Evolutionary conservation across 2,888 invertebrate species (phyloP), one percentile per base, ranked within the genome.

Genomic region (Pandemis cinnamomeana): DNA sequence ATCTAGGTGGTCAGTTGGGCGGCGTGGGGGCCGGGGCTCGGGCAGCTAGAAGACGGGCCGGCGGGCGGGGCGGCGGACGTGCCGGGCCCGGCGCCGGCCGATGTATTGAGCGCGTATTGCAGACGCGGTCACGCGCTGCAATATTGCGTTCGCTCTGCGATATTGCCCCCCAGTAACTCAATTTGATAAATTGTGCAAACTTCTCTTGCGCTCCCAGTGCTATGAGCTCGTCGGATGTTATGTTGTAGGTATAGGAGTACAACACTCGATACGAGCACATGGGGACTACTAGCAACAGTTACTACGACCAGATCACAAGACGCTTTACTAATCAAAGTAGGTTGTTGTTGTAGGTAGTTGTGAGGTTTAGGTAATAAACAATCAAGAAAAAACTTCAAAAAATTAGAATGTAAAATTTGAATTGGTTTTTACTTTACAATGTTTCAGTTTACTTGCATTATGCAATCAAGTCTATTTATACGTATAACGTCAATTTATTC

Each of bases 101-200:
- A 93, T 93, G 94, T 94, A 94, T 94, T 91, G 94, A 94, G 93
- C 94, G 94, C 91, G 93, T 91, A 91, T 92, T 94, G 93, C 93
- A 93, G 94, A 92, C 92, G 93, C 92, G 93, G 93, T 93, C 94
- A 93, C 93, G 94, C 93, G 93, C 93, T 92, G 94, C 94, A 93
- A 93, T 93, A 93, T 93, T 94, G 93, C 93, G 93, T 93, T 89
- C 92, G 91, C 90, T 90, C 87, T 88, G 86, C 92, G 91, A 93
- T 93, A 93, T 93, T 93, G 91, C 93, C 92, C 90, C 92, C 90
- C 92, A 86, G 89, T 92, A 93, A 93, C 93, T 93, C 92, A 92
- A 92, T 93, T 93, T 93, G 93, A 93, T 93, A 91, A 91, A 93
- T 92, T 91, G 93, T 92, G 86, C 91, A 91, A 93, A 92, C 91